A percentile compares a stretch with the other conserved stretches of the same genome.
phyloP scores from a whole-genome alignment of 1,140 invertebrate genomes.

The Heliconius eleuchia region DNA sequence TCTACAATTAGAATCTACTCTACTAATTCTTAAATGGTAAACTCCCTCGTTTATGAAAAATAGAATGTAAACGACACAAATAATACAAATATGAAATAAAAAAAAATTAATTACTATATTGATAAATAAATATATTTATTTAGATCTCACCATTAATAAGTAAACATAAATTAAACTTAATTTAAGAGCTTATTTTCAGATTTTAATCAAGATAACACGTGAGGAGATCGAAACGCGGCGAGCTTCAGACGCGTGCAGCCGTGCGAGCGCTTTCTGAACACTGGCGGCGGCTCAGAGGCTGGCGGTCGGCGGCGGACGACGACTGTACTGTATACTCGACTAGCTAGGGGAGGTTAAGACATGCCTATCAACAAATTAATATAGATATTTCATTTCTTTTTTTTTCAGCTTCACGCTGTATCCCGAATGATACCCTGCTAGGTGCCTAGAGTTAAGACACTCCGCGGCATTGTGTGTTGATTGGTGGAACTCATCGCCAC shows the following conservation, averaged over 20 bases:
- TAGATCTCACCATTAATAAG: conserved; percentile 21
- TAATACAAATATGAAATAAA: not conserved
- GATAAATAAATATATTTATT: not conserved
- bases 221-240: conserved; percentile 4
- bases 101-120: not conserved
- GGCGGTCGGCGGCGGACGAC: not conserved
- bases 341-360: not conserved
- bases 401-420: no score
- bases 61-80: no score
- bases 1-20: no score
- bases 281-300: conserved; percentile 14
- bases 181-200: conserved; percentile 6
- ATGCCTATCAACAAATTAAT: not conserved
- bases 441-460: no score
- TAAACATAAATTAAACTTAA: not conserved
- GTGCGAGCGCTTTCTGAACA: conserved; percentile 25
- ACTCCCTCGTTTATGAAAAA: no score
- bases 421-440: no score
- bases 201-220: conserved; percentile 19
- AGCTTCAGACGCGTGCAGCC: conserved; percentile 28
- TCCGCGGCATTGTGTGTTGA: no score
- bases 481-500: no score
- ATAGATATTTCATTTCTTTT: not conserved
- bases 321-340: not conserved
- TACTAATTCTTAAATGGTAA: no score